These are phyloP conservation scores for Falco columbarius DNA, from an alignment of 2,797 vertebrate species.

Conservation along the genomic window DNA sequence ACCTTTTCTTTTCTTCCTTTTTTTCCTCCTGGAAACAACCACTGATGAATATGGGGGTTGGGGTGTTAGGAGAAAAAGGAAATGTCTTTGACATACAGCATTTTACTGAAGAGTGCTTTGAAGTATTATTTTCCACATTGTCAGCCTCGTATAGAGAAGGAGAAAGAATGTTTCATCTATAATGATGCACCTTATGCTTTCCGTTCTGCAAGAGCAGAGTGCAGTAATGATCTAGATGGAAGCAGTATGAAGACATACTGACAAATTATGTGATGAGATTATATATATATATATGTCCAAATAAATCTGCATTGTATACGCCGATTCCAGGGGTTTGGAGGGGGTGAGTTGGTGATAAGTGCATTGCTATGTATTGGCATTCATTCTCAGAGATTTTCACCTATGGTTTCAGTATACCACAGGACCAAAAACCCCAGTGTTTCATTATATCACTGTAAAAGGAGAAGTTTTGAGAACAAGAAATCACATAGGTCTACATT, in stretches of 20 bases:
- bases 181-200: neutral
- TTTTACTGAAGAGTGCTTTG: neutral
- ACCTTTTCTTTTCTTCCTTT: neutral
- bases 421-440: accelerated
- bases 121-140: neutral
- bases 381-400: neutral
- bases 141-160: neutral
- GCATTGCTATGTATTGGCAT: neutral
- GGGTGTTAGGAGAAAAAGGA: neutral
- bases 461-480: neutral
- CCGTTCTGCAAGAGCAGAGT: neutral
- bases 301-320: neutral
- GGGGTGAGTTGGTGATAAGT: neutral
- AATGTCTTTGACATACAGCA: neutral
- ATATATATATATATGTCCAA: neutral
- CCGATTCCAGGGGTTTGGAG: neutral
- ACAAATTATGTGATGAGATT: neutral
- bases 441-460: neutral
- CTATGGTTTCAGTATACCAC: neutral
- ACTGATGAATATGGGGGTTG: neutral
- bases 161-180: neutral
- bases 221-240: neutral
- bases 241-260: neutral
- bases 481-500: neutral
- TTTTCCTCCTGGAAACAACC: accelerated